Percentiles rank a stretch among this genome's conserved stretches.
Evolutionary conservation across 2,797 vertebrate species (phyloP).

Genomic region (Remorina albescens): DNA sequence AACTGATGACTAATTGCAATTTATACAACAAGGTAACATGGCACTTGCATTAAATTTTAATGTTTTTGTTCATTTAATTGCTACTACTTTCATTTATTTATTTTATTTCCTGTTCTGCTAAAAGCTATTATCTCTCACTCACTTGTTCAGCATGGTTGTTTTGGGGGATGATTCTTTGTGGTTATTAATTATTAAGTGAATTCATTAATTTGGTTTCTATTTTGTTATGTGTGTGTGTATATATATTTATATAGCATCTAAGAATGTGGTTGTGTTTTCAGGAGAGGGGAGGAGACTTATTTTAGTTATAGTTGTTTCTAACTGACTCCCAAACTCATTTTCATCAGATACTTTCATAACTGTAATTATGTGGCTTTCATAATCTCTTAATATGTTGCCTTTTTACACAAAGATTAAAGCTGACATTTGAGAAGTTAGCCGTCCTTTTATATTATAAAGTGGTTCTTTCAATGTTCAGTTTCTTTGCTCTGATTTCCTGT

Average conservation of each 20-base stretch:
- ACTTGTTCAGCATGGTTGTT: neutral
- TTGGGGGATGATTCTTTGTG: neutral
- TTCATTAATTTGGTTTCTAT: neutral
- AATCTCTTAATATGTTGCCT: conserved; percentile 2
- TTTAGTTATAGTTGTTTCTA: neutral
- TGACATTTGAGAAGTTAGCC: neutral
- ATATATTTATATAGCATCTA: no score
- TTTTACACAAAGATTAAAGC: neutral
- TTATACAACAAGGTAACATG: neutral
- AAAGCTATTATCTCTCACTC: neutral
- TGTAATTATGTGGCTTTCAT: neutral
- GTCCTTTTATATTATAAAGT: neutral
- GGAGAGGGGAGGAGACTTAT: neutral
- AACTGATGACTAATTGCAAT: conserved; percentile 4
- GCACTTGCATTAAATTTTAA: neutral
- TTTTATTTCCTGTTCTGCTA: neutral
- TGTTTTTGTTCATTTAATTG: neutral
- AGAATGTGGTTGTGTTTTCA: neutral
- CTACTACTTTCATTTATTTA: no score
- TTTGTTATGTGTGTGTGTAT: neutral
- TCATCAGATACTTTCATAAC: neutral
- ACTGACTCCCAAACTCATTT: conserved; percentile 6
- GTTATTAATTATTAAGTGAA: neutral
- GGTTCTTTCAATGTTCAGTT: neutral
- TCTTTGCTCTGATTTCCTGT: conserved; percentile 32